Conservation (phyloP, 2,888 invertebrate genomes). For the Syrista parreyssii region DNA sequence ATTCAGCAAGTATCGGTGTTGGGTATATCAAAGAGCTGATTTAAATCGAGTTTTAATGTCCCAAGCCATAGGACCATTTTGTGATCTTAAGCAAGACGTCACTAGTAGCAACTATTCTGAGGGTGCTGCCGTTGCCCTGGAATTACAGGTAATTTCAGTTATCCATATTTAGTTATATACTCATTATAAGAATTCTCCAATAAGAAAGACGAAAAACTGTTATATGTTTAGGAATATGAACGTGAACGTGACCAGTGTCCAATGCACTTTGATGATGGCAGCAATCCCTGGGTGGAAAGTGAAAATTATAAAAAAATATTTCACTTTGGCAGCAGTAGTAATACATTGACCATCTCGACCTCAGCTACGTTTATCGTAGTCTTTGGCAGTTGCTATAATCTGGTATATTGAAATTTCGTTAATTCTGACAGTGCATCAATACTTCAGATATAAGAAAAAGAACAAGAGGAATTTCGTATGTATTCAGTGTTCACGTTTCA, state of each 20-base stretch:
- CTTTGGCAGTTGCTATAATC: no score
- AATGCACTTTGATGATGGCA: constrained; percentile 96
- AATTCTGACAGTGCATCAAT: no score
- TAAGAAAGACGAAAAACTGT: neutral
- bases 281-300: constrained; percentile 82
- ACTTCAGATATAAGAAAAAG: no score
- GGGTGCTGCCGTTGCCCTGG: constrained; percentile 92
- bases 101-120: constrained; percentile 88
- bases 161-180: neutral
- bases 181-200: no score
- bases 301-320: constrained; percentile 82
- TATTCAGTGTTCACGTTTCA: no score
- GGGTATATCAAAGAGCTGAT: constrained; percentile 97
- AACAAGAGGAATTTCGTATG: no score
- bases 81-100: constrained; percentile 90
- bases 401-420: no score
- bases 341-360: neutral
- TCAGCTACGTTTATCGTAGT: neutral
- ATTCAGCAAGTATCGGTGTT: constrained; percentile 94
- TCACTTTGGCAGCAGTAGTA: constrained; percentile 68
- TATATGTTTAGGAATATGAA: constrained; percentile 57
- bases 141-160: constrained; percentile 75
- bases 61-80: constrained; percentile 90
- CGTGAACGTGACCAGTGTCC: constrained; percentile 90
- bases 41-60: constrained; percentile 87